Evolutionary conservation across 2,888 invertebrate species (phyloP).

Genomic region (Zygothrica quintamaculata): DNA sequence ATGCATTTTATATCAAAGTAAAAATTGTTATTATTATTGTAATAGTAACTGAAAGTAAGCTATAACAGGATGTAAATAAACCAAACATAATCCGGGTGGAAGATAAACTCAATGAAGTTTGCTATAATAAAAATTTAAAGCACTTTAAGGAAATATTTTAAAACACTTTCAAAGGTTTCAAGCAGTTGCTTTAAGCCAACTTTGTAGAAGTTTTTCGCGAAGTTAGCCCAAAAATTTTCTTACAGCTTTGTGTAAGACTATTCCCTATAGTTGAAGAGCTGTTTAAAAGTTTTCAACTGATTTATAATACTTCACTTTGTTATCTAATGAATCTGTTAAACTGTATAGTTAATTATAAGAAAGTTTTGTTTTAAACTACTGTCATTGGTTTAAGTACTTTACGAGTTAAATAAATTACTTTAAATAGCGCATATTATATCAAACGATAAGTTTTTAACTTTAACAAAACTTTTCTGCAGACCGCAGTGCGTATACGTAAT

Average conservation of each 20-base stretch:
- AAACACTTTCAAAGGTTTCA: no score
- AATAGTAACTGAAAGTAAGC: constrained; percentile 28
- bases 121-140: no score
- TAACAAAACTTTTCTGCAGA: constrained; percentile 16
- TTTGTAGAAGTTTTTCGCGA: no score
- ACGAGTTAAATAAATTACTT: not conserved
- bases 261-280: no score
- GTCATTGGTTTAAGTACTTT: not conserved
- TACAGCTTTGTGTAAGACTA: no score
- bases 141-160: no score
- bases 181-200: not conserved
- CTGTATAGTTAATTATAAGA: not conserved
- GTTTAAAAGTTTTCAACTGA: no score
- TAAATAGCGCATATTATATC: not conserved
- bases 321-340: not conserved
- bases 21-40: not conserved
- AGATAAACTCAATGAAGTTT: no score
- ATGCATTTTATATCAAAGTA: constrained; percentile 13
- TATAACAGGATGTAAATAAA: constrained; percentile 9
- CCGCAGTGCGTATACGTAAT: constrained; percentile 40
- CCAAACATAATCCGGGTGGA: not conserved
- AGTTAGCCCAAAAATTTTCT: no score
- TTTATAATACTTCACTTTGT: no score
- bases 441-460: constrained; percentile 19
- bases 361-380: no score